Percentiles rank a stretch among this genome's conserved stretches.
Evolutionary conservation across 2,888 invertebrate genomes (phyloP).

Genomic region (Calliphora vomitoria): DNA sequence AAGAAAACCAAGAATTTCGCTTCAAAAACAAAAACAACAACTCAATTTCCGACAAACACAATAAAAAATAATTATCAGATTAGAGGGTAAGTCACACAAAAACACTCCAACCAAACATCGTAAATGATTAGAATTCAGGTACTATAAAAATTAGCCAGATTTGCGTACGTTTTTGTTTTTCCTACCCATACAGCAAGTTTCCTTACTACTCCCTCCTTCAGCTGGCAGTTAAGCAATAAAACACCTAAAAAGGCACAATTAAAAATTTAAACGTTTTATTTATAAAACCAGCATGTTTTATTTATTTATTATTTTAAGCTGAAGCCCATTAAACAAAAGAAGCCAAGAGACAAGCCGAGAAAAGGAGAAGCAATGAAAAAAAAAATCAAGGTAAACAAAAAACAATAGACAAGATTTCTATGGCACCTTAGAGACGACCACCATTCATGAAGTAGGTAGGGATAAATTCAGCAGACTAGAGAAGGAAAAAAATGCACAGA

Average conservation of each 20-base stretch:
- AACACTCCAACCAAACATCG: no score
- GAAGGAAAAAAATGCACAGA: not conserved
- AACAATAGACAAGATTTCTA: constrained; percentile 30
- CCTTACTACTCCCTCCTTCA: not conserved
- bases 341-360: not conserved
- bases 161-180: constrained; percentile 41
- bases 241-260: constrained; percentile 57
- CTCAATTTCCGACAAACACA: not conserved
- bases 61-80: constrained; percentile 69
- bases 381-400: constrained; percentile 23
- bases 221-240: constrained; percentile 47
- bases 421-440: constrained; percentile 25
- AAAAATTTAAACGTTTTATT: constrained; percentile 70
- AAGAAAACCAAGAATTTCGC: no score
- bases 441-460: not conserved
- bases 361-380: not conserved
- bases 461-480: not conserved
- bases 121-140: not conserved
- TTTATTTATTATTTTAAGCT: constrained; percentile 49
- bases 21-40: no score
- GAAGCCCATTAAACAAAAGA: constrained; percentile 31
- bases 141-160: constrained; percentile 55
- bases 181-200: not conserved
- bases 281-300: constrained; percentile 59
- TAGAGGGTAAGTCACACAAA: not conserved